These are phyloP conservation scores for Aldrovandia affinis DNA, from an alignment of 2,797 vertebrate species.

Conservation along the genomic window DNA sequence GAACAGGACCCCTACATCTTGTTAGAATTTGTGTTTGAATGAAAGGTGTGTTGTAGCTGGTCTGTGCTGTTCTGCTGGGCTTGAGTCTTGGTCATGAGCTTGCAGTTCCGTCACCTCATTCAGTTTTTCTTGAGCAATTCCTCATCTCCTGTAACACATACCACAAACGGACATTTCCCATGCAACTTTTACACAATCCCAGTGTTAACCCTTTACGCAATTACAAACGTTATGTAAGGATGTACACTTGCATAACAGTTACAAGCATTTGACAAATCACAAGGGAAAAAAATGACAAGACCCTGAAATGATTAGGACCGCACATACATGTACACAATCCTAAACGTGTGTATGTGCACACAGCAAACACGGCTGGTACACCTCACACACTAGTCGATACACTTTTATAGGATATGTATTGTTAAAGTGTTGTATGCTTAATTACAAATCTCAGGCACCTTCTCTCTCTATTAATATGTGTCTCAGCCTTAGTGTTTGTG, in stretches of 20 bases:
- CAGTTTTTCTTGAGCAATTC: conserved; percentile 58
- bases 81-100: neutral
- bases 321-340: neutral
- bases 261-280: neutral
- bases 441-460: neutral
- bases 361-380: neutral
- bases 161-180: conserved; percentile 12
- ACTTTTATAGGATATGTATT: neutral
- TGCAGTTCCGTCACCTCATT: conserved; percentile 34
- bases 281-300: neutral
- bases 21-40: neutral
- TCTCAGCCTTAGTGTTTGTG: neutral
- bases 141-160: conserved; percentile 50
- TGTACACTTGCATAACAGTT: neutral
- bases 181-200: neutral
- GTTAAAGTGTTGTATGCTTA: neutral
- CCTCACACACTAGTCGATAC: neutral
- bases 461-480: neutral
- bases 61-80: neutral
- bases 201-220: neutral
- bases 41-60: neutral
- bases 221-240: neutral
- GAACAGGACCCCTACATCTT: neutral
- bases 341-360: neutral
- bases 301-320: neutral